Base-by-base conservation (phyloP, 2,888 invertebrate genomes). In the Brenthis ino region DNA sequence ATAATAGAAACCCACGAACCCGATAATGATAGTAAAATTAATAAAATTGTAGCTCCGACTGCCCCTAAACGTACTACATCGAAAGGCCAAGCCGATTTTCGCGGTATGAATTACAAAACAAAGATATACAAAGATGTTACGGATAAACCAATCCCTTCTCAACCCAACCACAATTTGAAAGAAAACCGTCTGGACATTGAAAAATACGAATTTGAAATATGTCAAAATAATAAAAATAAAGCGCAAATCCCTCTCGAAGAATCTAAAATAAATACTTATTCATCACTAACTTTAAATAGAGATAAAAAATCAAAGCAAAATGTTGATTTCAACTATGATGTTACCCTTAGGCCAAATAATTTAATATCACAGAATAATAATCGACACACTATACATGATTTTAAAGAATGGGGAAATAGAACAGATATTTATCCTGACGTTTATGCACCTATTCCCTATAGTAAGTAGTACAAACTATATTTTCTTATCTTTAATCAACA, bases 371-470 rank as follows among this genome's bases (percentile, higher is more conserved):
- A 83, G 54, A 80, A 82, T 57, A 80, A 85, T 51, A 82, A 89
- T 76, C 87, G 90, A 50, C 90, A 92, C 75, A 88, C 90, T 24
- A 72, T 90, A 58, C 88, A 90, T 70, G 91, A 91, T 57, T 80
- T 86, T 70, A 79, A 83, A 14, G 86, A 89, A 70, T 92, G 92
- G 92, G 85, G 80, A 67, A 92, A 91, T 76, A 87, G 93, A 77
- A 88, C 91, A 50, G 84, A 94, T 76, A 94, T 94, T 82, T 94
- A 95, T 87, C 95, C 96, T 72, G 94, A 96, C 83, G 94, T 97
- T 77, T 96, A 96, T 85, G 96, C 96, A 74, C 96, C 96, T 76
- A 93, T 94, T 77, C 96, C 96, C 70, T 96, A 96, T 89, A 96
- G 96, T 96, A 94, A 95, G 96, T 96, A 65, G 8, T 43, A 43